phyloP scores from a whole-genome alignment of 92 coral and sea anemone species.

The Bergia puertoricense region DNA sequence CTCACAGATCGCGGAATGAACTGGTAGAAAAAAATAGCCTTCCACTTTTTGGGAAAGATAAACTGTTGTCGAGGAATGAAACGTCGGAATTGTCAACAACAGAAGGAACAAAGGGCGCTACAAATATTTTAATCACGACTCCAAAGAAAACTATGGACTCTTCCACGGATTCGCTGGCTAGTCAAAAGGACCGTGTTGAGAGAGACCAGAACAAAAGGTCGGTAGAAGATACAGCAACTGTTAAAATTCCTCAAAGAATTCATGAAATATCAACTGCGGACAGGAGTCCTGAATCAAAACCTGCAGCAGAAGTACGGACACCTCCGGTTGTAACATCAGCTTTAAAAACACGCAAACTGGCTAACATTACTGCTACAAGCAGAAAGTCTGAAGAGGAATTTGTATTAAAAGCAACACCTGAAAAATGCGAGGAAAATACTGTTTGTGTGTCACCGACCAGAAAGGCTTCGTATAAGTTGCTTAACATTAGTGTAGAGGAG shows the following conservation, averaged over 20 bases:
- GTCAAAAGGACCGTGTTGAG: not conserved
- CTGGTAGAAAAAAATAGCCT: conserved; percentile 15
- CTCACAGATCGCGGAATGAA: not conserved
- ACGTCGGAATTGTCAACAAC: not conserved
- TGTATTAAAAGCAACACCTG: conserved; percentile 20
- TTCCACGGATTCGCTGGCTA: not conserved
- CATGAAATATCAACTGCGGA: not conserved
- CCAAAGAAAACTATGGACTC: not conserved
- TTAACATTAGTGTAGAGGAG: conserved; percentile 13
- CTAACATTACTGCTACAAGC: not conserved
- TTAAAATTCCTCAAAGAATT: conserved; percentile 1
- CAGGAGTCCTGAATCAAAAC: conserved; percentile 12
- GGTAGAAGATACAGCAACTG: not conserved
- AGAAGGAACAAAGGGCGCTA: not conserved
- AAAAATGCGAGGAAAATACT: conserved; percentile 10
- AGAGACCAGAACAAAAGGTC: not conserved
- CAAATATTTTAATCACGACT: not conserved
- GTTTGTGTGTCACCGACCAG: conserved; percentile 19
- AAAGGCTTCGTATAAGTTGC: conserved; percentile 1
- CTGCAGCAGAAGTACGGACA: not conserved
- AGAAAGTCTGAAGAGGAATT: conserved; percentile 9
- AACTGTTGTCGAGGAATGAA: not conserved
- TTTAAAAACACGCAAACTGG: not conserved
- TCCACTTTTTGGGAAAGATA: conserved; percentile 7
- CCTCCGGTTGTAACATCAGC: conserved; percentile 3